Evolutionary conservation across 2,113 vertebrate genomes (phyloP), one percentile per base, ranked within the genome.

Genomic region (Corythaixoides concolor): DNA sequence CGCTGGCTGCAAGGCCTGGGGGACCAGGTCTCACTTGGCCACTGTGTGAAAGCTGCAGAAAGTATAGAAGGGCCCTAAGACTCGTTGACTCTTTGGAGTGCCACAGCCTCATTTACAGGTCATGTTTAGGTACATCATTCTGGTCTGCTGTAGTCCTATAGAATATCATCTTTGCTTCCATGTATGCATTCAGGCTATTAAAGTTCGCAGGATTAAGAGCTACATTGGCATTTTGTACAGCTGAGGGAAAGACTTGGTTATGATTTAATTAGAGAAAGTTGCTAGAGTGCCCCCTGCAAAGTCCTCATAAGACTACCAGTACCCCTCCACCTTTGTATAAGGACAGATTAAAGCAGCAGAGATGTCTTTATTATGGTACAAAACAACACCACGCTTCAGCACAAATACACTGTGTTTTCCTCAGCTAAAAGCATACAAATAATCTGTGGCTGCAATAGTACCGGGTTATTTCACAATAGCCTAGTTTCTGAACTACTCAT

Each of bases 381-480:
- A 91, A 79, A 49, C 60, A 82, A 8, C 6, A 50, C 21, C 60
- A 60, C 24, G 11, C 15, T 76, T 74, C 22, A 55, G 8, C 59
- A 86, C 19, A 85, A 92, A 72, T 8, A 64, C 10, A 56, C 8
- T 8, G 3, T 18, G 39, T 47, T 79, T 85, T 63, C 43, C 39
- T 67, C 60, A 64, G 32, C 50, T 55, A 74, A 81, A 80, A 78
- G 22, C 13, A 37, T 45, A 89, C 55, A 75, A 58, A 41, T 70
- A 53, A 72, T 26, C 17, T 11, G 7, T 5, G 7, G 26, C 52
- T 92, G 64, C 45, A 84, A 84, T 52, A 75, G 30, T 8, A 94
- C 39, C 45, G 45, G 86, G 33, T 68, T 41, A 73, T 87, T 95
- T 94, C 53, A 62, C 50, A 92, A 89, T 28, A 88, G 89, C 79